Percentiles rank a stretch among this genome's conserved stretches.
Conservation (phyloP, 2,113 vertebrate genomes). For the Vidua chalybeata region DNA sequence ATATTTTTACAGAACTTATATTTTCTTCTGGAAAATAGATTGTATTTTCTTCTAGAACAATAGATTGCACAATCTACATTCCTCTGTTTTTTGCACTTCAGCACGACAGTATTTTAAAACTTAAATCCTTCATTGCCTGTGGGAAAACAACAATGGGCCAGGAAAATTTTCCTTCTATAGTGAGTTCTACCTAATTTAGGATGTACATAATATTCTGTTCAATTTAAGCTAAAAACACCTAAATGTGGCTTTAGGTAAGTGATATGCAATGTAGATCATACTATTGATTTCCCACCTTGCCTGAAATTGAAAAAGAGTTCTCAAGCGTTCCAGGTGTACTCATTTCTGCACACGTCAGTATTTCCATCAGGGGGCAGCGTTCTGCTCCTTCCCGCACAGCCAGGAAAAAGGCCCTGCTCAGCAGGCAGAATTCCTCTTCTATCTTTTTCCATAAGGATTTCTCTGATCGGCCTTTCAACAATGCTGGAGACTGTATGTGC, state of each 20-base stretch:
- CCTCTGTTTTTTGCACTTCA: not conserved
- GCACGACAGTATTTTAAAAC: not conserved
- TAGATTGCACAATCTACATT: accelerated
- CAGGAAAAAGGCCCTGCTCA: not conserved
- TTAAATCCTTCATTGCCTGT: not conserved
- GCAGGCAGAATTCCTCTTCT: not conserved
- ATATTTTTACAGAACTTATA: not conserved
- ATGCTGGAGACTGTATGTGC: not conserved
- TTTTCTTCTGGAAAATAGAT: not conserved
- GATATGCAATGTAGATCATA: not conserved
- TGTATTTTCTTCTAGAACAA: not conserved
- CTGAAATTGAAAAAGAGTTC: not conserved
- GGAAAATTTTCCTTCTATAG: not conserved
- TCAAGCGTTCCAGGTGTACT: not conserved
- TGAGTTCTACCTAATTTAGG: not conserved
- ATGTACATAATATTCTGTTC: not conserved
- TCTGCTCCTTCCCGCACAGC: not conserved
- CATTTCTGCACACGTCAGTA: not conserved
- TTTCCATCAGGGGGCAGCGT: slow-evolving; percentile 1
- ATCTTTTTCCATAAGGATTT: not conserved
- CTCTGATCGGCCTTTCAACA: not conserved
- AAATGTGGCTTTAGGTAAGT: not conserved
- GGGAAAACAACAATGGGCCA: not conserved
- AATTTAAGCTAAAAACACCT: not conserved
- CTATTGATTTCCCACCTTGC: not conserved